Evolutionary conservation across 2,113 vertebrate genomes (phyloP).

Genomic region (Microcebus ravelobensis): DNA sequence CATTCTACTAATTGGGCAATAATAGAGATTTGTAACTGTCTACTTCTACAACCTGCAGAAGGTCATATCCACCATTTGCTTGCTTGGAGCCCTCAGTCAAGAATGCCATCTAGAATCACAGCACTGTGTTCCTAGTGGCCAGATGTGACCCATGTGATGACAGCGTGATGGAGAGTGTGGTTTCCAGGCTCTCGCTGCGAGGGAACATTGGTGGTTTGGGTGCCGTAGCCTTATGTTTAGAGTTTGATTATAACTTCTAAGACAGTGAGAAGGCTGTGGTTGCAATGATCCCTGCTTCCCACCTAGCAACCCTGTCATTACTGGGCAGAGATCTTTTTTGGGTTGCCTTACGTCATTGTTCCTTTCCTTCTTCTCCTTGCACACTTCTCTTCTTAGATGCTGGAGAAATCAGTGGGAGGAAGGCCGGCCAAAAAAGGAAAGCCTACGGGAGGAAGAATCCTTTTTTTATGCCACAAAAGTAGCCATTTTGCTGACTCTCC

Average conservation of each 20-base stretch:
- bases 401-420: not conserved
- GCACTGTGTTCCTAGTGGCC: not conserved
- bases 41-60: not conserved
- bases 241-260: not conserved
- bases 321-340: not conserved
- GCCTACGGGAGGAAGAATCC: not conserved
- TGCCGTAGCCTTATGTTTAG: not conserved
- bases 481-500: not conserved
- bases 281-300: not conserved
- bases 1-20: not conserved
- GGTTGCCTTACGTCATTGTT: not conserved
- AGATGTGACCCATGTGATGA: not conserved
- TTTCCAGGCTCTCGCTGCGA: not conserved
- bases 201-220: not conserved
- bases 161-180: not conserved
- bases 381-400: not conserved
- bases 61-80: not conserved
- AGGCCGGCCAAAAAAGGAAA: not conserved
- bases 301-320: not conserved
- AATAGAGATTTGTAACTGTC: not conserved
- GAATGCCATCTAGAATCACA: not conserved
- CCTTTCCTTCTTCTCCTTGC: not conserved
- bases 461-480: not conserved
- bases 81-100: not conserved
- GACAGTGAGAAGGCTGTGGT: not conserved